Conservation (phyloP, 2,888 invertebrate species). For the Dicyrtoma fusca region DNA sequence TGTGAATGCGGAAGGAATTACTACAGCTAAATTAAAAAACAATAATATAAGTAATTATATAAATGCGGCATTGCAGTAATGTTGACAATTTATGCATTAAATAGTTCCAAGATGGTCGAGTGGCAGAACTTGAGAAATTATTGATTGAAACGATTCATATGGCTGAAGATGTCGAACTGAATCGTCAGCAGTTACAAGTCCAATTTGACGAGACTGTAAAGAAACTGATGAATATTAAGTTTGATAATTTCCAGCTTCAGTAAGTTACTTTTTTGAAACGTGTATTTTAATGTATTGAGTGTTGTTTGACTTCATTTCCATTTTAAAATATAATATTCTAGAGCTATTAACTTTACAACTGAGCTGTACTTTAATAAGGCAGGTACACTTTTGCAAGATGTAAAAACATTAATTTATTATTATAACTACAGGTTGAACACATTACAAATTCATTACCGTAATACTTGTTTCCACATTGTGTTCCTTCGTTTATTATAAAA, state of each 20-base stretch:
- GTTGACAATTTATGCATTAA: too few species aligned
- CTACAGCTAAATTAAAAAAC: too few species aligned
- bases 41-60: too few species aligned
- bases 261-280: constrained; percentile 4
- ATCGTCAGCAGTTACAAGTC: constrained; percentile 6
- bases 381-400: background rate
- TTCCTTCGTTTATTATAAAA: background rate
- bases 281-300: background rate
- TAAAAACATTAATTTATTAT: too few species aligned
- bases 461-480: too few species aligned
- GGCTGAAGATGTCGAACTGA: constrained; percentile 32
- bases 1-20: too few species aligned
- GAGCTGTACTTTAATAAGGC: background rate
- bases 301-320: too few species aligned
- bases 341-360: background rate
- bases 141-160: constrained; percentile 30
- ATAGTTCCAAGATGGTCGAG: background rate
- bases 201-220: constrained; percentile 18
- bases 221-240: constrained; percentile 1
- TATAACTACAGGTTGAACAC: too few species aligned
- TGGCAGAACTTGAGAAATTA: constrained; percentile 28
- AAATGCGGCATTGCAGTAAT: too few species aligned
- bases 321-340: background rate
- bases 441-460: too few species aligned
- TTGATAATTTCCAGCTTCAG: constrained; percentile 34